phyloP scores from a whole-genome alignment of 1,140 invertebrate species.

The Bursaphelenchus mucronatus region DNA sequence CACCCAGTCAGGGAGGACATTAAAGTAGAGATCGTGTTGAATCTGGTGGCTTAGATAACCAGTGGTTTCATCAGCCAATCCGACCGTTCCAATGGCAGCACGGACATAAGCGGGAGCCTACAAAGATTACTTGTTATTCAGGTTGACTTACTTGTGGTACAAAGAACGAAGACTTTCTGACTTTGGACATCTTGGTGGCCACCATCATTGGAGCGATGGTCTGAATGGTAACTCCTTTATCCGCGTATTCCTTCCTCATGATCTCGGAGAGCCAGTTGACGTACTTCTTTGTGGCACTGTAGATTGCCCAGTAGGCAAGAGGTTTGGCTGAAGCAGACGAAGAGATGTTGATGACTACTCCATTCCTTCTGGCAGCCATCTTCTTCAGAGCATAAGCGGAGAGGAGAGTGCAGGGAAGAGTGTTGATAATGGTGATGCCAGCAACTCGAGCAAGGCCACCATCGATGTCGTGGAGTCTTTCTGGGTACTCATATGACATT shows the following conservation, averaged over 20 bases:
- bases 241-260: slow-evolving; percentile 50
- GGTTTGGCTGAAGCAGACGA: slow-evolving; percentile 26
- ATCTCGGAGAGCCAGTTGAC: slow-evolving; percentile 37
- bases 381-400: slow-evolving; percentile 34
- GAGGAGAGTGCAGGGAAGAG: slow-evolving; percentile 24
- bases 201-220: slow-evolving; percentile 54
- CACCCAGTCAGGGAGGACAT: slow-evolving; percentile 39
- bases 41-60: slow-evolving; percentile 56
- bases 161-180: slow-evolving; percentile 46
- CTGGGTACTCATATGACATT: slow-evolving; percentile 56
- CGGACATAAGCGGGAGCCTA: neutral
- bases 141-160: slow-evolving; percentile 35
- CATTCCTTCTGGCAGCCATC: slow-evolving; percentile 34
- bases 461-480: slow-evolving; percentile 48
- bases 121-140: slow-evolving; percentile 18
- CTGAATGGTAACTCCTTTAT: slow-evolving; percentile 46
- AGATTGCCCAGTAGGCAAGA: slow-evolving; percentile 20
- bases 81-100: slow-evolving; percentile 49
- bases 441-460: slow-evolving; percentile 50
- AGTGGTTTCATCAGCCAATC: slow-evolving; percentile 48
- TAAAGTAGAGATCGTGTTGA: slow-evolving; percentile 36
- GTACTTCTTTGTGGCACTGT: slow-evolving; percentile 49
- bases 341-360: slow-evolving; percentile 45
- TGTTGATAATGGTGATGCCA: slow-evolving; percentile 47
- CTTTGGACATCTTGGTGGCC: slow-evolving; percentile 57